Percentiles rank a stretch among this genome's conserved stretches.
Evolutionary conservation across 2,797 vertebrate genomes (phyloP).

Genomic region (Esox lucius): DNA sequence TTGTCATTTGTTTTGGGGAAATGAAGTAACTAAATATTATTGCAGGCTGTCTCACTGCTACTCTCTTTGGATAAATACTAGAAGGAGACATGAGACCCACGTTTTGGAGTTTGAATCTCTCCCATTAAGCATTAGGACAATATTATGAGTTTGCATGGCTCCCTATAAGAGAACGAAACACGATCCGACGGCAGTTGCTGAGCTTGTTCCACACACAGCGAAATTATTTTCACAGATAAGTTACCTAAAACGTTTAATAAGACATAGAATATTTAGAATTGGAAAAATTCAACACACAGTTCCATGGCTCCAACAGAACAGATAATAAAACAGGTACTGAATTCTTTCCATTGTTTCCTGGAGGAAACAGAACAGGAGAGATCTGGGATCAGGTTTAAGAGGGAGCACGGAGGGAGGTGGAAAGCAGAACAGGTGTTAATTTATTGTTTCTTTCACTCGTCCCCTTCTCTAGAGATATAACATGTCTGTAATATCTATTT

Average conservation of each 20-base stretch:
- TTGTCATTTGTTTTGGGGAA: conserved; percentile 51
- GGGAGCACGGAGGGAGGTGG: conserved; percentile 29
- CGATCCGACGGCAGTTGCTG: conserved; percentile 36
- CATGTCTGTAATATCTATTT: conserved; percentile 64
- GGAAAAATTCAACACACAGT: conserved; percentile 49
- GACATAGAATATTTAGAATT: conserved; percentile 58
- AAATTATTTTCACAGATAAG: conserved; percentile 64
- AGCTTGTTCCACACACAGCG: conserved; percentile 39
- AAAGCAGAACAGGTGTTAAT: conserved; percentile 57
- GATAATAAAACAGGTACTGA: conserved; percentile 60
- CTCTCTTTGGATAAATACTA: conserved; percentile 49
- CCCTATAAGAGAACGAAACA: conserved; percentile 41
- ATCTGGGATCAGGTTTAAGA: conserved; percentile 38
- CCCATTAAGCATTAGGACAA: conserved; percentile 34
- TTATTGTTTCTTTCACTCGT: conserved; percentile 60
- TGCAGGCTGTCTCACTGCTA: conserved; percentile 37
- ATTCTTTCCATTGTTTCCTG: conserved; percentile 66
- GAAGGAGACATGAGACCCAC: conserved; percentile 21
- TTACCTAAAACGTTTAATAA: conserved; percentile 60
- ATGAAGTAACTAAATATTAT: conserved; percentile 56
- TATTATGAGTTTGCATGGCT: conserved; percentile 40
- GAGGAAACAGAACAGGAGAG: conserved; percentile 8
- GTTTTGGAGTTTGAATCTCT: too few relatives aligned
- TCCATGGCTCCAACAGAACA: conserved; percentile 52
- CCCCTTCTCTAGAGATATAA: conserved; percentile 52